Evolutionary conservation across 2,113 vertebrate genomes (phyloP).

Genomic region (Rhinoptilus africanus): DNA sequence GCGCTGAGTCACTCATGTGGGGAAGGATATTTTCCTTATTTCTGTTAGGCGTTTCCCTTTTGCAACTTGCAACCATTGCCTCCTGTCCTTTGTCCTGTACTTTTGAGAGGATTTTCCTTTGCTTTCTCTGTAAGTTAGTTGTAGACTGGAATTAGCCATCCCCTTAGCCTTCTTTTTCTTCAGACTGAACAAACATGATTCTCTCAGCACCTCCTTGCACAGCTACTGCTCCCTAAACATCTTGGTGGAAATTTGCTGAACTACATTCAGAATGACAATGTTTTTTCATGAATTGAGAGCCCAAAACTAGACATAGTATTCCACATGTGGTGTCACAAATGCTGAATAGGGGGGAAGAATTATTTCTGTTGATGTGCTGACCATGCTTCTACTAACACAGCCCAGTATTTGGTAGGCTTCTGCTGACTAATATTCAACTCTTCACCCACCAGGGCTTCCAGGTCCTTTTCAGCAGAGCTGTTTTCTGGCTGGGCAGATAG

Average conservation of each 20-base stretch:
- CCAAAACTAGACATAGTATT: neutral
- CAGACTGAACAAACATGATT: neutral
- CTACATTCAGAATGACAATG: neutral
- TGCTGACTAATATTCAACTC: neutral
- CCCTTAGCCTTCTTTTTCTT: neutral
- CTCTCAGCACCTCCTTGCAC: neutral
- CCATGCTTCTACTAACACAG: neutral
- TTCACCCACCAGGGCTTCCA: neutral
- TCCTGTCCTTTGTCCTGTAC: neutral
- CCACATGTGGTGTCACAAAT: neutral
- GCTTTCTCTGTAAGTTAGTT: neutral
- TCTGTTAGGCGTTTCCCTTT: neutral
- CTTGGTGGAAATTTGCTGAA: neutral
- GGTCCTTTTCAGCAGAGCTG: neutral
- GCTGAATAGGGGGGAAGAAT: neutral
- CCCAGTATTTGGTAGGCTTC: neutral
- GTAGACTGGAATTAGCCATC: neutral
- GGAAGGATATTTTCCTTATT: neutral
- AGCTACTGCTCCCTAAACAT: neutral
- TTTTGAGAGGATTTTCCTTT: neutral
- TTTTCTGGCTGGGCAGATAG: neutral
- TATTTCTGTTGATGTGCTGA: neutral
- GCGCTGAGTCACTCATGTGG: neutral
- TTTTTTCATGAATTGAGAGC: neutral
- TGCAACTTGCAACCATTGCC: neutral